Percentiles rank a stretch among this genome's conserved stretches.
phyloP scores from a whole-genome alignment of 2,113 vertebrate genomes.

The Tor tambroides region DNA sequence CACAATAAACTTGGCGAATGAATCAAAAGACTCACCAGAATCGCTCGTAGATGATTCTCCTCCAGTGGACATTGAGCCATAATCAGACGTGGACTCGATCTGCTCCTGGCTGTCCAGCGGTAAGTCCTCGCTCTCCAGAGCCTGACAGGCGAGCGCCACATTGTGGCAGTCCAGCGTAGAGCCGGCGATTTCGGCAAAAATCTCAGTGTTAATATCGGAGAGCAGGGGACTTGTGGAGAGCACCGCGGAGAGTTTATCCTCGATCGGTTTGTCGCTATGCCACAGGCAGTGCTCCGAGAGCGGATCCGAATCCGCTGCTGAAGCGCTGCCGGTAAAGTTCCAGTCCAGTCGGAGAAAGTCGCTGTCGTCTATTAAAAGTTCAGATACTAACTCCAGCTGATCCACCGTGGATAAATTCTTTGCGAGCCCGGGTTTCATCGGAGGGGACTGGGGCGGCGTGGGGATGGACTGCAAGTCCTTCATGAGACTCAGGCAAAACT shows the following conservation, averaged over 20 bases:
- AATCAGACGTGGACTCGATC: constrained; percentile 73
- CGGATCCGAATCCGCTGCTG: constrained; percentile 33
- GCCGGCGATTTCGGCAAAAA: constrained; percentile 78
- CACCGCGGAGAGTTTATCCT: constrained; percentile 71
- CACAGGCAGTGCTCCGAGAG: constrained; percentile 71
- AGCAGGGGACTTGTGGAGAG: constrained; percentile 76
- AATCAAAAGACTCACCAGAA: constrained; percentile 72
- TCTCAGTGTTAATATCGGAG: constrained; percentile 76
- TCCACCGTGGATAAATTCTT: constrained; percentile 77
- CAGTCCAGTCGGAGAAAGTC: constrained; percentile 73
- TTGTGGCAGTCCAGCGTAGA: constrained; percentile 73
- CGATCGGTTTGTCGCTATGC: constrained; percentile 64
- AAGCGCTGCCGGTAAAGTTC: constrained; percentile 57
- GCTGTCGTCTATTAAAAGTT: constrained; percentile 77
- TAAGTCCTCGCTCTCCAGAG: constrained; percentile 57
- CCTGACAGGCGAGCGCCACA: constrained; percentile 60
- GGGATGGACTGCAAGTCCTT: constrained; percentile 77
- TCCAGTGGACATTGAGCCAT: constrained; percentile 67
- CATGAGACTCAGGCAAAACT: constrained; percentile 75
- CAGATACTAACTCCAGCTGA: constrained; percentile 78
- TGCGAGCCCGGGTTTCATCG: constrained; percentile 62
- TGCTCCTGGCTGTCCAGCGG: constrained; percentile 64
- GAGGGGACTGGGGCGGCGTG: constrained; percentile 75
- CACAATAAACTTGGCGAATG: neutral
- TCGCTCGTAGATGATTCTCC: constrained; percentile 75